A percentile compares a stretch with the other conserved stretches of the same genome.
phyloP scores from a whole-genome alignment of 2,113 vertebrate genomes.

The cat (Felis catus) region DNA sequence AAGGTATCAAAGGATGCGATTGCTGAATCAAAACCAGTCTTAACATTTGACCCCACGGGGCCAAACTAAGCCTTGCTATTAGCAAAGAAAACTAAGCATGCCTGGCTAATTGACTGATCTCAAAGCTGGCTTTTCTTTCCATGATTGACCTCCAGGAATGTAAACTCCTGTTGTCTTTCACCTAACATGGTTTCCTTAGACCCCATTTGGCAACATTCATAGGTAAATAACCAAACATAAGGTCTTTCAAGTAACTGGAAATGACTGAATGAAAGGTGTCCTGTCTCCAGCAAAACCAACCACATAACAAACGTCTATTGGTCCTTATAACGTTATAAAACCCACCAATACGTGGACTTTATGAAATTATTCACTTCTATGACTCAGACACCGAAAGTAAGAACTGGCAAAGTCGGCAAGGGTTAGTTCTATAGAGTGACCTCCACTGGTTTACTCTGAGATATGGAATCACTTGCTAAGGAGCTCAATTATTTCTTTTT shows the following conservation, averaged over 20 bases:
- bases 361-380: neutral
- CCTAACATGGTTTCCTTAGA: conserved; percentile 70
- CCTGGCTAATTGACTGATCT: conserved; percentile 86
- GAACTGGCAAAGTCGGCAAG: neutral
- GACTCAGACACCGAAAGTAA: conserved; percentile 9
- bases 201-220: conserved; percentile 63
- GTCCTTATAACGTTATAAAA: neutral
- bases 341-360: neutral
- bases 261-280: conserved; percentile 17
- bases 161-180: conserved; percentile 73
- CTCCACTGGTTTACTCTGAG: neutral
- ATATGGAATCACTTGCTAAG: neutral
- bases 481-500: neutral
- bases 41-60: conserved; percentile 87
- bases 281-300: conserved; percentile 29
- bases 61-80: conserved; percentile 84
- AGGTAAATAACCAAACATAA: conserved; percentile 57
- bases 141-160: conserved; percentile 85
- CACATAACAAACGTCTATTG: neutral
- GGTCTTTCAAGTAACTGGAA: conserved; percentile 57
- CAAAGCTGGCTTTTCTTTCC: conserved; percentile 82
- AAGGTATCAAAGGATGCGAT: conserved; percentile 69
- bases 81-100: conserved; percentile 86
- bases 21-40: conserved; percentile 81
- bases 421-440: neutral